Percentiles rank a stretch among this genome's conserved stretches.
Conservation (phyloP, 2,797 vertebrate species). For the Ceryle rudis region DNA sequence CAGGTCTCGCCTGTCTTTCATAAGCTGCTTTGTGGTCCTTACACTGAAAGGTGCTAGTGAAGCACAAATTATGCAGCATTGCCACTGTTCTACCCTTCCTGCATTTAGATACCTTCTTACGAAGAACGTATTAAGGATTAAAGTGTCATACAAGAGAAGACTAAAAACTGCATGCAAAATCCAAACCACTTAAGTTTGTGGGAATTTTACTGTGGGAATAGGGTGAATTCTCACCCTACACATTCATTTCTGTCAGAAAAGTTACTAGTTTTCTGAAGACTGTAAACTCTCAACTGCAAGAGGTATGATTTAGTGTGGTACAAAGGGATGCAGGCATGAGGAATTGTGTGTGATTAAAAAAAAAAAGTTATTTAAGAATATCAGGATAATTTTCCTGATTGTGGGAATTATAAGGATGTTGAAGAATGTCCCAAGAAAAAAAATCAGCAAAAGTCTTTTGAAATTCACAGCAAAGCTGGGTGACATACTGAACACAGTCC, state of each 20-base stretch:
- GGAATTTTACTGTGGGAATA: constrained; percentile 2
- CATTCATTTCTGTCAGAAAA: not conserved
- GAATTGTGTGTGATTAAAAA: not conserved
- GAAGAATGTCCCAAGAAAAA: not conserved
- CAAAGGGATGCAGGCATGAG: not conserved
- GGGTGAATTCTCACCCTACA: not conserved
- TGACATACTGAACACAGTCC: constrained; percentile 13
- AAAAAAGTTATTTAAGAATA: not conserved
- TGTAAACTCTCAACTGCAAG: not conserved
- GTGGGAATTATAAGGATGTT: not conserved
- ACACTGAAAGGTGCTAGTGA: not conserved
- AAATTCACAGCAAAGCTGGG: constrained; percentile 31
- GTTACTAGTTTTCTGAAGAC: not conserved
- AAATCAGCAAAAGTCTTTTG: not conserved
- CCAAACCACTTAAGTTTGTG: not conserved
- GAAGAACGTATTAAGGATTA: not conserved
- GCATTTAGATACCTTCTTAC: not conserved
- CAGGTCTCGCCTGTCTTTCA: not conserved
- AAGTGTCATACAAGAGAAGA: not conserved
- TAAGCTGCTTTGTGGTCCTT: not conserved
- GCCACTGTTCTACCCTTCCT: not conserved
- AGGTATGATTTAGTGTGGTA: not conserved
- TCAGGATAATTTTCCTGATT: not conserved
- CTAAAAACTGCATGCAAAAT: not conserved
- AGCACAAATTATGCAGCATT: not conserved